These are phyloP conservation scores for Sminthurides aquaticus DNA, from an alignment of 2,888 invertebrate genomes.

Conservation along the genomic window DNA sequence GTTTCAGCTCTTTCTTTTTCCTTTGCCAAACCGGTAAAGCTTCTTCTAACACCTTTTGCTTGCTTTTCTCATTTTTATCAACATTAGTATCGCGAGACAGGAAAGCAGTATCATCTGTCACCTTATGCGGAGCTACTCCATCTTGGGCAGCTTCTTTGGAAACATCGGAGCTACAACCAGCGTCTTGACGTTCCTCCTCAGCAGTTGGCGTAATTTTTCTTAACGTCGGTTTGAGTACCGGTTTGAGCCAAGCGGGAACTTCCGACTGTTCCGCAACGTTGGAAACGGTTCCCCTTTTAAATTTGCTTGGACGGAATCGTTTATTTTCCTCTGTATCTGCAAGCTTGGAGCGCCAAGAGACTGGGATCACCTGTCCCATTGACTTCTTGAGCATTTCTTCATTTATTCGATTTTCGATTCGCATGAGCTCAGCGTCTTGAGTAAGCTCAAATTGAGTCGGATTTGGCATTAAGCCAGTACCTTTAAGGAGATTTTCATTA, in stretches of 20 bases:
- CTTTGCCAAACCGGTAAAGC: conserved; percentile 23
- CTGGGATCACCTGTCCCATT: conserved; percentile 20
- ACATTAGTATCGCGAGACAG: conserved; percentile 13
- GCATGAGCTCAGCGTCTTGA: conserved; percentile 19
- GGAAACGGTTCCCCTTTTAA: neutral
- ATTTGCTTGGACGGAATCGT: neutral
- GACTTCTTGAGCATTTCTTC: conserved; percentile 22
- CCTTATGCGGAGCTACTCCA: neutral
- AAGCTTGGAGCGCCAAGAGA: conserved; percentile 16
- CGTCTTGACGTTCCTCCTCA: neutral
- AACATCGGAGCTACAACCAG: too few species aligned
- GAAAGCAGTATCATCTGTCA: conserved; percentile 11
- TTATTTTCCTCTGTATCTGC: conserved; percentile 3
- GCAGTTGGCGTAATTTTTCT: conserved; percentile 12
- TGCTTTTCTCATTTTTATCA: conserved; percentile 15
- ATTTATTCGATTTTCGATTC: conserved; percentile 21
- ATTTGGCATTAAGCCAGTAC: conserved; percentile 7
- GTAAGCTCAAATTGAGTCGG: conserved; percentile 13
- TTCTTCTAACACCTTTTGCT: conserved; percentile 6
- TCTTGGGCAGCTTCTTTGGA: neutral
- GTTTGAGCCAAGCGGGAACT: conserved; percentile 18
- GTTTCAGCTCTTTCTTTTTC: conserved; percentile 9
- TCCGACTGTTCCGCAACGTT: conserved; percentile 6
- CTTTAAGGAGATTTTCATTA: conserved; percentile 10
- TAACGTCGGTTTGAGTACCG: conserved; percentile 12